Evolutionary conservation across 2,888 invertebrate species (phyloP), one percentile per base, ranked within the genome.

Genomic region (Parnassius smintheus): DNA sequence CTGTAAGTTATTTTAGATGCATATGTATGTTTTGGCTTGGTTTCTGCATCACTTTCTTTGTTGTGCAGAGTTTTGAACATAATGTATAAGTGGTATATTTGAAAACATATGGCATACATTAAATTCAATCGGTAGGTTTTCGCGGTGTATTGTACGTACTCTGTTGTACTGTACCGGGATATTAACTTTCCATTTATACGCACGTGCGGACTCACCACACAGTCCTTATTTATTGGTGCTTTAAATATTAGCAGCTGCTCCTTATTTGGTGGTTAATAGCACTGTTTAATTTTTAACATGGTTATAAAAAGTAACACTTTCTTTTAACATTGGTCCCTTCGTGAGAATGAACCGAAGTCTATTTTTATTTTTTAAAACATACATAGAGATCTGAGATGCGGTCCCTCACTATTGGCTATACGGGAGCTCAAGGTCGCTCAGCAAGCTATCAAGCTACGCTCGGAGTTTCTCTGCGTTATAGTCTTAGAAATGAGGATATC

Each of bases 231-330:
- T 60, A 54, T 54, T 54, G 48, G 60, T 13, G 46, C 41, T 54
- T 49, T 49, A 54, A 60, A 60, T 45, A 54, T 60, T 42, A 35
- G 42, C 60, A 60, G 46, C 48, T 54, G 48, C 41, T 48, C 18
- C 11, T 48, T 35, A 53, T 10, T 51, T 44, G 25, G 12, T 9
- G 53, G 45, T 46, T 54, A 53, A 48, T 60, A 41, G 42, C 12
- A 7, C 59, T 25, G 52, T 8, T n/a, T 45, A 54, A 25, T n/a
- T 49, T 46, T 12, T 54, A 54, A 53, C 44, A 22, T 11, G 7
- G n/a, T 12, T 48, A 53, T 59, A 59, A 59, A 49, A 41, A 11
- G 35, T 46, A 46, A 41, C 35, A 35, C 22, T 54, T 54, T 22
- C 44, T 59, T 46, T 22, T 12, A 46, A 13, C 52, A 45, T 45